phyloP scores from a whole-genome alignment of 2,113 vertebrate species.

The Nannobrachium achirus region DNA sequence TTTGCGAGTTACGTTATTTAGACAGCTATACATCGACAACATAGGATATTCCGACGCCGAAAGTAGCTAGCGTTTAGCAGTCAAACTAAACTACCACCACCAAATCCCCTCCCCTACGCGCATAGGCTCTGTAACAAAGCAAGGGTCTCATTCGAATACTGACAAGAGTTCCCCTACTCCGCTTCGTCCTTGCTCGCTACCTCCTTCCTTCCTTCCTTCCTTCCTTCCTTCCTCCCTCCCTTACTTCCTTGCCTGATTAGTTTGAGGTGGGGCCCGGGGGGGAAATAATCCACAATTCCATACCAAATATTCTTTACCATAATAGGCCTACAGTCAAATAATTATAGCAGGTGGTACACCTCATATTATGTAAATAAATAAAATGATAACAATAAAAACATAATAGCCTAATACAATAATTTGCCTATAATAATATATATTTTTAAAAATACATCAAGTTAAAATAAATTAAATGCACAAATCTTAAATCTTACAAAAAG shows the following conservation, averaged over 20 bases:
- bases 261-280: too few relatives aligned
- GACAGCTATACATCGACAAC: neutral
- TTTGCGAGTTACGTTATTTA: neutral
- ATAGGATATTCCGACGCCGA: conserved; percentile 3
- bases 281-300: too few relatives aligned
- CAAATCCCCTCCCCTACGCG: conserved; percentile 49
- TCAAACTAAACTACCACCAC: conserved; percentile 22
- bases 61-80: conserved; percentile 18
- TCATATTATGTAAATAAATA: too few relatives aligned
- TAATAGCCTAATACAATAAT: neutral
- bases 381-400: too few relatives aligned
- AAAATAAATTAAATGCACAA: too few relatives aligned
- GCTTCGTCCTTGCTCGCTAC: conserved; percentile 28
- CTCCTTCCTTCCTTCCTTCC: conserved; percentile 7
- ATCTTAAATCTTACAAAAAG: too few relatives aligned
- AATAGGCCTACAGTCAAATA: neutral
- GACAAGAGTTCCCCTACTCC: conserved; percentile 10
- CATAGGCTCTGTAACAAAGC: conserved; percentile 75
- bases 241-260: neutral
- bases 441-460: too few relatives aligned
- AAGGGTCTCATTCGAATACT: conserved; percentile 48
- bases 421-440: too few relatives aligned
- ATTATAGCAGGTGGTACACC: too few relatives aligned
- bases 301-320: too few relatives aligned
- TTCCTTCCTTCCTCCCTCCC: neutral